Evolutionary conservation across 2,113 vertebrate genomes (phyloP), one percentile per base, ranked within the genome.

Genomic region (Blennius ocellaris): DNA sequence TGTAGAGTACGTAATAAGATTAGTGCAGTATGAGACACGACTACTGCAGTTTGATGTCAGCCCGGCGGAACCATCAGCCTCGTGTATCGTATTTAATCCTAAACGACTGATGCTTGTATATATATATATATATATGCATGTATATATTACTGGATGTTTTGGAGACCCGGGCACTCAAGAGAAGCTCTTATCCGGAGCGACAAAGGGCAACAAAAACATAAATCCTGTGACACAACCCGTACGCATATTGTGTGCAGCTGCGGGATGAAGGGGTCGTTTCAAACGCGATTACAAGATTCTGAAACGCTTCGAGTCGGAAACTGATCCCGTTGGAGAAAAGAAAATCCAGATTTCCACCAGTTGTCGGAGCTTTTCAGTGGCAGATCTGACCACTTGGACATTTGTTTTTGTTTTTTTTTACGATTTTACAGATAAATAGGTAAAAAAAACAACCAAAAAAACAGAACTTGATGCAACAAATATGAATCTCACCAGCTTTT

Each of bases 81-180:
- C 44, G 52, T 62, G 48, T 62, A 50, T 37, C 57, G 40, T 30
- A 38, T 60, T 59, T 68, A 69, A 78, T 82, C 62, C 49, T 30
- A 64, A 72, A 69, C 43, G 54, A 69, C 7, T 9, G 58, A 85
- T 79, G 60, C 69, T 76, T 49, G n/a, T n/a, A n/a, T n/a, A n/a
- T n/a, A 56, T 56, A 75, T 49, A 47, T 16, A 56, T 56, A 75
- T 49, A 47, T 16, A n/a, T n/a, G n/a, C n/a, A n/a, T n/a, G n/a
- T n/a, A 56, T 56, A 75, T 49, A 47, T 16, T 39, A 39, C 43
- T 45, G 51, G 52, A 39, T 57, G 2, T 57, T 40, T 64, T 57
- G 49, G 36, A 43, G 12, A 38, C 50, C 36, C 7, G 48, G 68
- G 57, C 41, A 30, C 47, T 53, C 51, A 71, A 36, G 9, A 36